Base-by-base conservation (phyloP, 2,113 vertebrate species). In the Rallus limicola region DNA sequence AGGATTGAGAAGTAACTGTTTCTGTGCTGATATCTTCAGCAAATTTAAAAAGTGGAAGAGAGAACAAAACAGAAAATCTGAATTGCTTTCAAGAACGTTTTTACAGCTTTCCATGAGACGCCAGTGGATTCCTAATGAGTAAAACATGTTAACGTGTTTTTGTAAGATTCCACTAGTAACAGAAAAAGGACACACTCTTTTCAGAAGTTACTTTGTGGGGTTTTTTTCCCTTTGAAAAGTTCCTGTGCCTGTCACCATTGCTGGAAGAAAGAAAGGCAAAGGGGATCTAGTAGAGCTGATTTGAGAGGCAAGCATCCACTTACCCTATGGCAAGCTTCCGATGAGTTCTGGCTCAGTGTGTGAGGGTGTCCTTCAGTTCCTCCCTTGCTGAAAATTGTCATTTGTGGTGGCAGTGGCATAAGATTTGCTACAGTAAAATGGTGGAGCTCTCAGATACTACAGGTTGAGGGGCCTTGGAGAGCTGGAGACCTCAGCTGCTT, bases 101-200 rank as follows among this genome's bases (percentile, higher is more conserved):
- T 94, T 92, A 76, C 78, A 86, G 90, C 90, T 94, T 92, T 96
- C 79, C 76, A 64, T 75, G 68, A 77, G 68, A 93, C 0, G 7
- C 78, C 90, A 83, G 60, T 83, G 34, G 68, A 86, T 75, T 86
- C 48, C 82, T 96, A 92, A 94, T 86, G 90, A 94, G 34, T 86
- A 95, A 93, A 96, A 88, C 85, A 94, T 81, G 56, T 69, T 80
- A 86, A 69, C 79, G 21, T 86, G 71, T 85, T 90, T 94, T 74
- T 84, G 63, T 86, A 71, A 80, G 85, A 90, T 96, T 94, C 82
- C 71, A 55, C 60, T 78, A 74, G 81, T 74, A 78, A 85, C 48
- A 62, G 59, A 56, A 87, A 64, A 86, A 94, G 36, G 59, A 55
- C 67, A 80, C 29, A 7, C 28, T 62, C 64, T 75, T 75, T 88